phyloP scores from a whole-genome alignment of 2,888 invertebrate species.

The Choreutis nemorana region DNA sequence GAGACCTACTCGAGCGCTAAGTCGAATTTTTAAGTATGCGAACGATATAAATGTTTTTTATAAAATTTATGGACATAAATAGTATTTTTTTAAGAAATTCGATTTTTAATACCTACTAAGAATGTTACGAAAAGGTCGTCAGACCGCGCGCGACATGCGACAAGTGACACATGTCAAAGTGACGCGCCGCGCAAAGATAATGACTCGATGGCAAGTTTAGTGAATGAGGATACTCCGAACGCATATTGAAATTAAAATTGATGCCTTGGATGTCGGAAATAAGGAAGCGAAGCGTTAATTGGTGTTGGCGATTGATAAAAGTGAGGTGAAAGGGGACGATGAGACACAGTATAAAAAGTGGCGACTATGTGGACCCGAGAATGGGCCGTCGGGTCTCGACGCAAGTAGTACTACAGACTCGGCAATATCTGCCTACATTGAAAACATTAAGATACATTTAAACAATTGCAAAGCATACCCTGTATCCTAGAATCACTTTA shows the following conservation, averaged over 20 bases:
- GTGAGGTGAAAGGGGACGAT: conserved; percentile 30
- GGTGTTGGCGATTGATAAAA: conserved; percentile 22
- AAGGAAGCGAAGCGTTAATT: conserved; percentile 30
- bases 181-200: too few species aligned
- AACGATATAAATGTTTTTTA: conserved; percentile 49
- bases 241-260: conserved; percentile 24
- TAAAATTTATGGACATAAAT: conserved; percentile 50
- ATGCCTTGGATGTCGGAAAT: conserved; percentile 16
- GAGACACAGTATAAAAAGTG: conserved; percentile 57
- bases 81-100: conserved; percentile 48
- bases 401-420: conserved; percentile 29
- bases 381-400: conserved; percentile 29
- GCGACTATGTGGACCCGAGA: conserved; percentile 51
- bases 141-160: not conserved
- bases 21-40: conserved; percentile 35
- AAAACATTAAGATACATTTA: conserved; percentile 72
- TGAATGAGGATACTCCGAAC: conserved; percentile 44
- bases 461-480: conserved; percentile 94
- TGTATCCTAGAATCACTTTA: conserved; percentile 90
- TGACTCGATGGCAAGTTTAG: too few species aligned
- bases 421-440: conserved; percentile 55
- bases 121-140: conserved; percentile 18
- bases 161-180: conserved; percentile 22
- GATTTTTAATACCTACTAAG: conserved; percentile 44
- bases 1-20: conserved; percentile 38